Percentiles rank a stretch among this genome's conserved stretches.
Evolutionary conservation across 2,113 vertebrate genomes (phyloP).

Genomic region (Petaurus breviceps): DNA sequence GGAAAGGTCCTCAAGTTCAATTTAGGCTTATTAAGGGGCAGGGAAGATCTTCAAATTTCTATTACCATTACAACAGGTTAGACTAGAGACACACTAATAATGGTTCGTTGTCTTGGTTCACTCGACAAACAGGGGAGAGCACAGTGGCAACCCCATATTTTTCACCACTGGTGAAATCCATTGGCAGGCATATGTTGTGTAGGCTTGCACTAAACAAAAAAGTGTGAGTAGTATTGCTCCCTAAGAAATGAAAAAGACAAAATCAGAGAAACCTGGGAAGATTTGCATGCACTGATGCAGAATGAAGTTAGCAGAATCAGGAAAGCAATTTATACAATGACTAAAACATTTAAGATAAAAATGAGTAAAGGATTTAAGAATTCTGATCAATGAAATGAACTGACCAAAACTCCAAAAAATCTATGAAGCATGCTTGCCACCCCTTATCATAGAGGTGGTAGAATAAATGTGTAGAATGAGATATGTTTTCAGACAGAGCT

Average conservation of each 20-base stretch:
- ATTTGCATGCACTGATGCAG: neutral
- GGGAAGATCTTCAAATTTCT: too few species aligned
- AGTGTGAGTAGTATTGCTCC: neutral
- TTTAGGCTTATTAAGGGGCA: too few species aligned
- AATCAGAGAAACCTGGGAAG: neutral
- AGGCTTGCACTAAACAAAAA: neutral
- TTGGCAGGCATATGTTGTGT: too few species aligned
- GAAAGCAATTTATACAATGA: neutral
- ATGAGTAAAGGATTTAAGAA: neutral
- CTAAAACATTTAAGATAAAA: neutral
- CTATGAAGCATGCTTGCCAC: neutral
- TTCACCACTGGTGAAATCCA: too few species aligned
- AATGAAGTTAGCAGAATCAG: neutral
- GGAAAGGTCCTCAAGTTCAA: too few species aligned
- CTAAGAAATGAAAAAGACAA: neutral
- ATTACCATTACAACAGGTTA: too few species aligned
- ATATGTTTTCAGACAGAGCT: neutral
- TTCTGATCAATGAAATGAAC: neutral
- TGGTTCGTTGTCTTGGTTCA: too few species aligned
- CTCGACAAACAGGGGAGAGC: too few species aligned
- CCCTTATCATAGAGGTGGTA: neutral
- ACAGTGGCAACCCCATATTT: too few species aligned
- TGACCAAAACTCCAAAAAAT: neutral
- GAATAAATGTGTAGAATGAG: neutral
- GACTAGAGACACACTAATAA: too few species aligned